phyloP scores from a whole-genome alignment of 1,140 invertebrate species.

The Mercenaria mercenaria region DNA sequence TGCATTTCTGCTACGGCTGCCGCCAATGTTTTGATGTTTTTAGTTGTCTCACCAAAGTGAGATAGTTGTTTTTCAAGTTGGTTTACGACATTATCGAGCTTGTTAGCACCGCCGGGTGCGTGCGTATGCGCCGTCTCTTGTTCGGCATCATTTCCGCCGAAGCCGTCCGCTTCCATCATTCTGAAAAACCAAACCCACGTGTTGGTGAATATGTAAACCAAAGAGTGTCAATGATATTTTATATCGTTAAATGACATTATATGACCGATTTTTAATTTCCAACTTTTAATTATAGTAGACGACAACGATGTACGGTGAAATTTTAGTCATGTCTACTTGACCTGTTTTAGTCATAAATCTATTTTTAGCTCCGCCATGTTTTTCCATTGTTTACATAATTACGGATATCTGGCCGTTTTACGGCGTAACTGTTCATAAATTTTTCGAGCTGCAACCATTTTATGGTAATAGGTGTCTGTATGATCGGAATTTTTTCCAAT shows the following conservation, averaged over 20 bases:
- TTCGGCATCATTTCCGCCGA: conserved; percentile 12
- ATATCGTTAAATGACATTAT: not conserved
- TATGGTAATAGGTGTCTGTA: conserved; percentile 7
- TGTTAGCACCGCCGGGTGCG: not conserved
- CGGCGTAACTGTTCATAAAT: not conserved
- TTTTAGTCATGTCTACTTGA: not conserved
- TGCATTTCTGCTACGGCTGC: not conserved
- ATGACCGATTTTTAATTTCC: not conserved
- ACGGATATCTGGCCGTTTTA: conserved; percentile 12
- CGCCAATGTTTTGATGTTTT: conserved; percentile 8
- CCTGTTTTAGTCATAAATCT: conserved; percentile 2
- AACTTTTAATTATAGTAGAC: not conserved
- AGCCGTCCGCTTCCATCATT: not conserved
- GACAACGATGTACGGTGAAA: conserved; percentile 1
- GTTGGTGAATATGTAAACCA: not conserved
- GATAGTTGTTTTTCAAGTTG: not conserved
- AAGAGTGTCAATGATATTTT: conserved; percentile 19
- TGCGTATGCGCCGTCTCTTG: not conserved
- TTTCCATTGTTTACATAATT: not conserved
- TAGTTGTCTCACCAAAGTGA: not conserved
- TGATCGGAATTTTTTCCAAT: not conserved
- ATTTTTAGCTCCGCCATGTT: conserved; percentile 11
- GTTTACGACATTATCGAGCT: not conserved
- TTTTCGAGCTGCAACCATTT: not conserved
- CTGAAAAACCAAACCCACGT: conserved; percentile 6